These are phyloP conservation scores for Epinephelus moara DNA, from an alignment of 2,113 vertebrate species.

Conservation along the genomic window DNA sequence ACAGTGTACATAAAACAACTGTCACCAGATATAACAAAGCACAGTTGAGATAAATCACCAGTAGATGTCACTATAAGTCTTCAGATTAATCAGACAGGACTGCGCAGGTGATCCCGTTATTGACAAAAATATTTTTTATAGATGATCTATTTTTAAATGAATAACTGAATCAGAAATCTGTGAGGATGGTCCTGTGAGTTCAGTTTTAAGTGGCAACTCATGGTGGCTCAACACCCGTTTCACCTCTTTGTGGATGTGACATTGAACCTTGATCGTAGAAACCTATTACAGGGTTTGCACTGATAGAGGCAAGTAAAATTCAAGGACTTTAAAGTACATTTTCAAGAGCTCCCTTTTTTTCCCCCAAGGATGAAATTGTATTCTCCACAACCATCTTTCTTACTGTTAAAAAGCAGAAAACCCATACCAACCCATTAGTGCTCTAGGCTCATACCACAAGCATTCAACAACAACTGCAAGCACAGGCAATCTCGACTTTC, in stretches of 20 bases:
- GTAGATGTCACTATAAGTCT: conserved; percentile 36
- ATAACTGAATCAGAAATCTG: background rate
- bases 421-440: no score
- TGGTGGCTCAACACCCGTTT: background rate
- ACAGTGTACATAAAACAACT: background rate
- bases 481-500: no score
- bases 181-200: background rate
- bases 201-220: background rate
- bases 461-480: no score
- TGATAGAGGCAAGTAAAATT: no score
- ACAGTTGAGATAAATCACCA: conserved; percentile 19
- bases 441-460: no score
- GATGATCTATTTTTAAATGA: background rate
- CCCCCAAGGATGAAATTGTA: no score
- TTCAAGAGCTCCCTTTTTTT: no score
- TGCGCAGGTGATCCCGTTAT: background rate
- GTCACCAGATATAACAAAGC: background rate
- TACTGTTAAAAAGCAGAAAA: no score
- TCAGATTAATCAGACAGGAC: background rate
- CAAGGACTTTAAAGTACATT: no score
- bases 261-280: background rate
- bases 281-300: background rate
- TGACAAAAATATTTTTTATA: background rate
- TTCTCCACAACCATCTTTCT: no score
- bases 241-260: no score